Conservation (phyloP, 1,140 invertebrate species). For the Doryteuthis pealeii region DNA sequence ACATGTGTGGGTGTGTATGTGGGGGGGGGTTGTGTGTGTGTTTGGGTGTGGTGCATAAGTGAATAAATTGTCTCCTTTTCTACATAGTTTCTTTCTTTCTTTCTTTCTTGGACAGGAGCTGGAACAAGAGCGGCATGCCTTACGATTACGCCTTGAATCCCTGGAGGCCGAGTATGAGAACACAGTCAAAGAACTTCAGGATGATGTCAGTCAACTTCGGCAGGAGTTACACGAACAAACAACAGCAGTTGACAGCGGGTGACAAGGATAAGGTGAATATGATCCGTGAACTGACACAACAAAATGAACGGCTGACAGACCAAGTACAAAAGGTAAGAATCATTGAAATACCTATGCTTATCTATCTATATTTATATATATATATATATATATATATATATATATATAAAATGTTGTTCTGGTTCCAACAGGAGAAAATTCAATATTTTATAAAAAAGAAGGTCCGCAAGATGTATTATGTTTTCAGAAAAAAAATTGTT, state of each 20-base stretch:
- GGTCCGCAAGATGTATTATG: too few species aligned
- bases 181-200: constrained; percentile 81
- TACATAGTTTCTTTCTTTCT: too few species aligned
- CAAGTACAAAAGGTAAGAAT: constrained; percentile 78
- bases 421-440: too few species aligned
- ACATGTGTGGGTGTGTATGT: too few species aligned
- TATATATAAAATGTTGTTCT: too few species aligned
- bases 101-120: constrained; percentile 69
- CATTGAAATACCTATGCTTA: not conserved
- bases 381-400: not conserved
- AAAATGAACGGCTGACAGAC: constrained; percentile 83
- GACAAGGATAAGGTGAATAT: constrained; percentile 79
- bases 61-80: too few species aligned
- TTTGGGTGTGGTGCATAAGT: too few species aligned
- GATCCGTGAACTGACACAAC: constrained; percentile 83
- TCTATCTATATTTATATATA: not conserved
- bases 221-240: constrained; percentile 66
- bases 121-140: constrained; percentile 88
- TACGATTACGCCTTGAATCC: constrained; percentile 80
- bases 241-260: constrained; percentile 69
- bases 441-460: too few species aligned
- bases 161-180: constrained; percentile 87
- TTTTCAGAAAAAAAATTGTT: too few species aligned
- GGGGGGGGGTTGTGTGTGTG: too few species aligned
- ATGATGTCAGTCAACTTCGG: constrained; percentile 77